These are phyloP conservation scores for Macrosoma leucophasiata DNA, from an alignment of 2,888 invertebrate species.

Conservation along the genomic window DNA sequence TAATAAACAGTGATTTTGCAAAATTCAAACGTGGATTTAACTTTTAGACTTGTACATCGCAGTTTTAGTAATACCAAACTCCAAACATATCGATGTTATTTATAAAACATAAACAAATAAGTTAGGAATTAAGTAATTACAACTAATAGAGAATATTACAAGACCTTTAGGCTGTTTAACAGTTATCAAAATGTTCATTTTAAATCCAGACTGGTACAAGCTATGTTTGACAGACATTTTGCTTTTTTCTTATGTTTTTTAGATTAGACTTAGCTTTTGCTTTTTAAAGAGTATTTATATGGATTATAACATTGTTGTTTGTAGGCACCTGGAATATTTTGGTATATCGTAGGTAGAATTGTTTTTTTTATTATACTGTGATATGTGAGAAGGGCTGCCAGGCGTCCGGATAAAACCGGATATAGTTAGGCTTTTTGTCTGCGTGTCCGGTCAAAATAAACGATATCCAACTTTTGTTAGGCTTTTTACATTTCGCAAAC, in stretches of 20 bases:
- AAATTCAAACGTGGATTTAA: constrained; percentile 29
- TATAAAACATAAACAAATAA: constrained; percentile 53
- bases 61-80: constrained; percentile 66
- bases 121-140: constrained; percentile 41
- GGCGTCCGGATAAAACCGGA: too few relatives aligned
- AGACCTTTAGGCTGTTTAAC: constrained; percentile 63
- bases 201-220: constrained; percentile 1
- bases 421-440: too few relatives aligned
- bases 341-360: too few relatives aligned
- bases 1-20: constrained; percentile 36
- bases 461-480: too few relatives aligned
- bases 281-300: constrained; percentile 44
- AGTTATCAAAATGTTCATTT: constrained; percentile 40
- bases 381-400: too few relatives aligned
- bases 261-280: constrained; percentile 43
- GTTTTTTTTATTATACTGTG: too few relatives aligned
- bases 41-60: constrained; percentile 37
- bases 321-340: too few relatives aligned
- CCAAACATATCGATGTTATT: constrained; percentile 75
- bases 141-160: constrained; percentile 67
- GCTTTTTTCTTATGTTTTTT: constrained; percentile 21
- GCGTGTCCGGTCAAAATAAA: too few relatives aligned
- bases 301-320: constrained; percentile 43
- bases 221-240: constrained; percentile 10
- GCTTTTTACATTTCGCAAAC: too few relatives aligned